Evolutionary conservation across 2,888 invertebrate genomes (phyloP), one percentile per base, ranked within the genome.

Genomic region (Phalera bucephala): DNA sequence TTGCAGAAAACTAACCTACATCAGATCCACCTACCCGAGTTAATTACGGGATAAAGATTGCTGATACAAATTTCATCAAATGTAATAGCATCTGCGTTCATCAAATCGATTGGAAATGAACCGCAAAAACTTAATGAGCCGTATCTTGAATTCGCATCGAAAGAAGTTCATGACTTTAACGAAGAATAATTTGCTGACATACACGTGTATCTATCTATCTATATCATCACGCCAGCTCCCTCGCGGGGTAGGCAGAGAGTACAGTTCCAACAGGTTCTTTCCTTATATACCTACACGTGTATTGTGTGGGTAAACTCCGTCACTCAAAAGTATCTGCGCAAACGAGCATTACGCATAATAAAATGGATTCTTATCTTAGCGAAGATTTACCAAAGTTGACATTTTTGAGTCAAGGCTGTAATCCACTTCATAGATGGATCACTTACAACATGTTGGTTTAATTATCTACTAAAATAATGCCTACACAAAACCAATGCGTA

Each of bases 1-100:
- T 60, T 45, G 62, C 64, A 62, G 43, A 61, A 65, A 64, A 45
- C 33, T 50, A 45, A 47, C 52, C 52, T 43, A 62, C 40, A 57
- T 58, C 33, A 49, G 31, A 33, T 38, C 35, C 27, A 36, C 26
- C 33, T 44, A 47, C 36, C 31, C n/a, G 26, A 48, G 44, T 41
- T 56, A 54, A 58, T 62, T 45, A 47, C 29, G 52, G 40, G 42
- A 57, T 49, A 28, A 17, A 33, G 31, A 33, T 33, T 35, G 40
- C 39, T 40, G 33, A 27, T 39, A 39, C 25, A 32, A 37, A 46
- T 45, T 44, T 37, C 36, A 34, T 40, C 29, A 44, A 45, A 48
- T 20, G 30, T 45, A 39, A 38, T 47, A 39, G 40, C 31, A 37
- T 42, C 28, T 25, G 30, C 22, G 38, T 36, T 29, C 13, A 34